These are phyloP conservation scores for Coendou prehensilis DNA, from an alignment of 2,797 vertebrate genomes.

Conservation along the genomic window DNA sequence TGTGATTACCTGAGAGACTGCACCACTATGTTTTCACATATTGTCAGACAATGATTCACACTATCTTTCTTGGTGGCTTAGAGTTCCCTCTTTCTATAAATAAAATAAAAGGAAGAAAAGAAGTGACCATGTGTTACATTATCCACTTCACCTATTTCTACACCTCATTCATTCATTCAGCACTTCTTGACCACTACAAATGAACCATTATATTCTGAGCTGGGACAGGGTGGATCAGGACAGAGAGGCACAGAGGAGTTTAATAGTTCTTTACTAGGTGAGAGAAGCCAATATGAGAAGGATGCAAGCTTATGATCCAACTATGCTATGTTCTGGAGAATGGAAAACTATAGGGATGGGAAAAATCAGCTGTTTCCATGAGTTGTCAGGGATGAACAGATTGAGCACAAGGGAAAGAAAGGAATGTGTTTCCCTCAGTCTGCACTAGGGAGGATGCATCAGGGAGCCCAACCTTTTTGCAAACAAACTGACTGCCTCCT, in stretches of 20 bases:
- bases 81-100: constrained; percentile 97
- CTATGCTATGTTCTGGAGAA: background rate
- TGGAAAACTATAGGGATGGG: background rate
- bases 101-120: constrained; percentile 54
- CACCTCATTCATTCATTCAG: background rate
- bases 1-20: constrained; percentile 95
- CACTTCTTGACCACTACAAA: background rate
- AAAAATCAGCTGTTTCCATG: background rate
- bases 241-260: background rate
- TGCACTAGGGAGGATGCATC: too few relatives aligned
- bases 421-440: background rate
- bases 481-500: background rate
- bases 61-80: constrained; percentile 97
- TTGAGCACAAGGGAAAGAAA: too few relatives aligned
- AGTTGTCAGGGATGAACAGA: background rate
- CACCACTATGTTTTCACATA: constrained; percentile 98
- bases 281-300: background rate
- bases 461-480: background rate
- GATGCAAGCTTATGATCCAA: background rate
- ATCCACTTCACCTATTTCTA: background rate
- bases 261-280: too few relatives aligned
- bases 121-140: background rate
- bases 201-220: background rate
- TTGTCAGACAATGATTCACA: constrained; percentile 97
- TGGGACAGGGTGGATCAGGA: background rate